Evolutionary conservation across 2,113 vertebrate species (phyloP).

Genomic region (Sylvietta virens): DNA sequence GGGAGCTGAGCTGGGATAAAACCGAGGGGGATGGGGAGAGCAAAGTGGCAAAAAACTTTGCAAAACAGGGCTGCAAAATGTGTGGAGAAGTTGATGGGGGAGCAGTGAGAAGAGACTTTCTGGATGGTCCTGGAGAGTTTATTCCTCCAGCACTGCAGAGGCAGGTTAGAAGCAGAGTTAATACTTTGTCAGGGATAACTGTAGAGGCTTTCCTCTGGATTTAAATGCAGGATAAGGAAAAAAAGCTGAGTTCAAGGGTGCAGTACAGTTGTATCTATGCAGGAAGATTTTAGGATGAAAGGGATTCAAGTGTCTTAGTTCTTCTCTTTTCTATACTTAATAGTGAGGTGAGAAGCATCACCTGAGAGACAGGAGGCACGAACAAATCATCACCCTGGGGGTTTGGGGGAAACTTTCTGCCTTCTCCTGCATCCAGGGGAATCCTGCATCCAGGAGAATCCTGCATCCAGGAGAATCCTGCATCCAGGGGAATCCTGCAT

Average conservation of each 20-base stretch:
- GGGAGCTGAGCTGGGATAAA: not conserved
- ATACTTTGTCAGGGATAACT: not conserved
- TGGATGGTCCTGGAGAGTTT: not conserved
- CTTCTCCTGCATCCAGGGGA: not conserved
- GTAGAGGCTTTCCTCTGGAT: not conserved
- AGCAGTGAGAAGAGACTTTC: not conserved
- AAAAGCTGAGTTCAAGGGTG: not conserved
- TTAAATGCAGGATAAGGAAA: not conserved
- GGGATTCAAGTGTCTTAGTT: not conserved
- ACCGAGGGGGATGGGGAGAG: accelerated
- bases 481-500: too few species aligned
- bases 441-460: not conserved
- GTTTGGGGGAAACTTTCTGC: not conserved
- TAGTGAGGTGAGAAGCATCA: not conserved
- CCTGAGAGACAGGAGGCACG: not conserved
- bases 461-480: too few species aligned
- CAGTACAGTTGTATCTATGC: not conserved
- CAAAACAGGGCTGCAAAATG: not conserved
- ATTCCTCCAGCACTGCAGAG: not conserved
- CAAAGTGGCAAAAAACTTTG: not conserved
- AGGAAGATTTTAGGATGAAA: not conserved
- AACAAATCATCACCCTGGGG: not conserved
- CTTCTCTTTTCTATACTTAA: not conserved
- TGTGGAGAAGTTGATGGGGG: accelerated
- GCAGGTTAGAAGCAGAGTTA: not conserved